Evolutionary conservation across 1,140 invertebrate species (phyloP).

Genomic region (Solen grandis): DNA sequence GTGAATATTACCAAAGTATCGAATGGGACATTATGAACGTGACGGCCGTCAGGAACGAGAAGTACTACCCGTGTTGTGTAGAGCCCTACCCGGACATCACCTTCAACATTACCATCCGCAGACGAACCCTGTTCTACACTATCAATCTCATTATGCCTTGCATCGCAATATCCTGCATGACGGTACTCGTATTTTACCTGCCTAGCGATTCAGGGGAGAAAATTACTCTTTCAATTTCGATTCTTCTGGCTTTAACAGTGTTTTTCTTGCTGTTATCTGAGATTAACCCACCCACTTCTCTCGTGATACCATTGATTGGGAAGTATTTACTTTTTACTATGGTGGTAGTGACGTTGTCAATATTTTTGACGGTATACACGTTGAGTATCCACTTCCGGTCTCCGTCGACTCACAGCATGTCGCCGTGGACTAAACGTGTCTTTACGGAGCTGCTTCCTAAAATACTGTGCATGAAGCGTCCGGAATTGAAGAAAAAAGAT

Average conservation of each 20-base stretch:
- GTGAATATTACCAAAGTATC: slow-evolving; percentile 86
- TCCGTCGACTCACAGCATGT: slow-evolving; percentile 97
- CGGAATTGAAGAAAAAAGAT: slow-evolving; percentile 64
- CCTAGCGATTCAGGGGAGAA: slow-evolving; percentile 99
- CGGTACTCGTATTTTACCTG: slow-evolving; percentile 98
- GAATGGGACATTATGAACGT: slow-evolving; percentile 97
- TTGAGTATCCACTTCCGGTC: slow-evolving; percentile 98
- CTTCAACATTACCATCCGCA: slow-evolving; percentile 77
- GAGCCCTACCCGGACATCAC: slow-evolving; percentile 80
- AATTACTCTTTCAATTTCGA: slow-evolving; percentile 99
- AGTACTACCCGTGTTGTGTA: slow-evolving; percentile 74
- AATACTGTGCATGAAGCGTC: slow-evolving; percentile 77
- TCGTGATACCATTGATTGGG: slow-evolving; percentile 98
- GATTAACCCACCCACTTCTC: slow-evolving; percentile 98
- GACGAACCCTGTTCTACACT: slow-evolving; percentile 80
- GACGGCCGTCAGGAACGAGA: slow-evolving; percentile 74
- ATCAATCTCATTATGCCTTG: slow-evolving; percentile 81
- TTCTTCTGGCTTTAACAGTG: slow-evolving; percentile 99
- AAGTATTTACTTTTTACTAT: slow-evolving; percentile 99
- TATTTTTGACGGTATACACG: slow-evolving; percentile 98
- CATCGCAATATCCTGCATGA: slow-evolving; percentile 90
- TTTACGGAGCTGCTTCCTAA: slow-evolving; percentile 95
- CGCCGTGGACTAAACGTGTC: slow-evolving; percentile 94
- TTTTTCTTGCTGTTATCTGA: slow-evolving; percentile 99
- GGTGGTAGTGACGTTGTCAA: slow-evolving; percentile 98